Evolutionary conservation across 2,888 invertebrate species (phyloP), one percentile per base, ranked within the genome.

Genomic region (Drosophila helvetica): DNA sequence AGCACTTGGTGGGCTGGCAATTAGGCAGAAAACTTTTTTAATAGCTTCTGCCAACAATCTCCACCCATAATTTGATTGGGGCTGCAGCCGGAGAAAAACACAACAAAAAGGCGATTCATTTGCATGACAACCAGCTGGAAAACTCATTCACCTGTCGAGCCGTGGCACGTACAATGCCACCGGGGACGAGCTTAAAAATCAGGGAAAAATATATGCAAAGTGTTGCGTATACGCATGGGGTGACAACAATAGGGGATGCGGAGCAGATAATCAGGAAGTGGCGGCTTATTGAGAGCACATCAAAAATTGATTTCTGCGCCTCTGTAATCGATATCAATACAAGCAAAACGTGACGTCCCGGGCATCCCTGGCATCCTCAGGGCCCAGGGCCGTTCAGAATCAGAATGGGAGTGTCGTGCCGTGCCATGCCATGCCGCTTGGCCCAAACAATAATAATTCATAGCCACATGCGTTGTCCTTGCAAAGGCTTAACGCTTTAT

Each of bases 381-480:
- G 4, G 5, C 1, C 22, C 22, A 22, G 22, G 4, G 22, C 5
- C 22, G 22, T 22, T 0, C 33, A 4, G 33, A 30, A 30, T 30
- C 30, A 10, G 30, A 33, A 38, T 38, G 38, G 63, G 67, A 66
- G 45, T 38, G 65, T 58, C 33, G 33, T 33, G 33, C 33, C 33
- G 33, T 33, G 12, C 27, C 27, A 3, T 9, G 9, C 9, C 27
- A 9, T 30, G 0, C 10, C 30, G 65, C 73, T 64, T 57, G 68
- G 77, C 72, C 72, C 89, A 81, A 79, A 87, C 84, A 89, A 88
- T 86, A 85, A 87, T 90, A 87, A 90, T 88, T 90, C 88, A 89
- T 89, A 82, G 80, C 85, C 80, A 76, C 60, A 75, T 75, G 84
- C 77, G 76, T 56, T 74, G 84, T 80, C 75, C 86, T 74, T 70